Evolutionary conservation across 2,888 invertebrate genomes (phyloP), one percentile per base, ranked within the genome.

Genomic region (Ypsolopha sequella): DNA sequence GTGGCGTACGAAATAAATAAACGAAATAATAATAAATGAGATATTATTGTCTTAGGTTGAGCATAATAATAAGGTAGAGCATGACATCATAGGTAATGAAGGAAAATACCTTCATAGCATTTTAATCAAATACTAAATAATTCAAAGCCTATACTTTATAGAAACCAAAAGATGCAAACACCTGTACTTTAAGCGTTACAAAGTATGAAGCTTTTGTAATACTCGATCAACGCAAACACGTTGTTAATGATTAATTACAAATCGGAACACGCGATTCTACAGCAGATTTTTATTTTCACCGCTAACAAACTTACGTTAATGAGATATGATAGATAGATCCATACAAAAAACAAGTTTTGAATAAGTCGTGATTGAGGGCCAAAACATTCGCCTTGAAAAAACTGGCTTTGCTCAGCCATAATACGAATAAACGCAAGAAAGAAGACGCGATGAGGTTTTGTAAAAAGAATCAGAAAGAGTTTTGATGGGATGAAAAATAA

Each of bases 331-430:
- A 52, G 51, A 50, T 55, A 54, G 50, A 14, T 41, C 38, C 44
- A 50, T 48, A 35, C 48, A 41, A 48, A 60, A n/a, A 67, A 67
- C 64, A 54, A 58, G 68, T 65, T 66, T 58, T 57, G 59, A 63
- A 66, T 65, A 60, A 63, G 58, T 61, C 58, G 60, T 64, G 63
- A 66, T 62, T 62, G 59, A 57, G 56, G 54, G 54, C 57, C 52
- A 61, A 63, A 61, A 64, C 64, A 62, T 55, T 14, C 43, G 43
- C 43, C 43, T 43, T 43, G 43, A 14, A 43, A 43, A 43, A 14
- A 14, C 8, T 14, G 13, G 3, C 1, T 14, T 43, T 14, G 43
- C 8, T 14, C 24, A 9, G 43, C 43, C 24, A 8, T 13, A 7
- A 43, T 24, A 43, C 14, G 24, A 43, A 43, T 24, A 24, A 1